Evolutionary conservation across 2,888 invertebrate species (phyloP), one percentile per base, ranked within the genome.

Genomic region (Argyra leucocephala): DNA sequence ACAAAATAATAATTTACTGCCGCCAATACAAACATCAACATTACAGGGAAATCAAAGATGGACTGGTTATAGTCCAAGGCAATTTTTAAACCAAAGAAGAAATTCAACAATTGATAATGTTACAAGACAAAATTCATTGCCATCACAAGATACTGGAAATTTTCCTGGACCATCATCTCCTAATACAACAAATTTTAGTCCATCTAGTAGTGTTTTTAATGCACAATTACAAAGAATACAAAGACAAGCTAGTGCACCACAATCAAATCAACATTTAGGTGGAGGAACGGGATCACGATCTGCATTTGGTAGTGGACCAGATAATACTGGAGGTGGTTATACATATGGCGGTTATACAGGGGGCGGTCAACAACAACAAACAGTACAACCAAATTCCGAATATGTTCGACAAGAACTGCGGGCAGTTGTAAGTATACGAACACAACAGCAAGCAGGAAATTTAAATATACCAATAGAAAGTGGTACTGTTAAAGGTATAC

Each of bases 331-430:
- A 18, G 18, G 18, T 48, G 48, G 18, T 48, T 48, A 48, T 18
- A 2, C 48, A 48, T 48, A 48, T 48, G 48, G 48, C 48, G 48
- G 48, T 48, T 48, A 48, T 48, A 2, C 48, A 5, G 48, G 48
- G 12, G 18, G 81, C 80, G 67, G 81, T 76, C 71, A 31, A 31
- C 48, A 48, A n/a, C 48, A 48, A 48, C 48, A 48, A 48, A 48
- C 48, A 83, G 80, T 74, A 84, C 82, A 74, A 84, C 83, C 74
- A 86, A 84, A 77, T 85, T 91, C 93, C 63, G 94, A 94, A 81
- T 94, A 89, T 81, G 94, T 95, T 72, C 87, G 93, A 75, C 93
- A 95, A 81, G 93, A 94, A 81, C 82, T 96, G 74, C 85, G 94
- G 72, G 92, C 93, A 63, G 88, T 91, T 69, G 93, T 95, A 67